A percentile compares a stretch with the other conserved stretches of the same genome.
phyloP scores from a whole-genome alignment of 2,888 invertebrate genomes.

The Mycalesis mineus region DNA sequence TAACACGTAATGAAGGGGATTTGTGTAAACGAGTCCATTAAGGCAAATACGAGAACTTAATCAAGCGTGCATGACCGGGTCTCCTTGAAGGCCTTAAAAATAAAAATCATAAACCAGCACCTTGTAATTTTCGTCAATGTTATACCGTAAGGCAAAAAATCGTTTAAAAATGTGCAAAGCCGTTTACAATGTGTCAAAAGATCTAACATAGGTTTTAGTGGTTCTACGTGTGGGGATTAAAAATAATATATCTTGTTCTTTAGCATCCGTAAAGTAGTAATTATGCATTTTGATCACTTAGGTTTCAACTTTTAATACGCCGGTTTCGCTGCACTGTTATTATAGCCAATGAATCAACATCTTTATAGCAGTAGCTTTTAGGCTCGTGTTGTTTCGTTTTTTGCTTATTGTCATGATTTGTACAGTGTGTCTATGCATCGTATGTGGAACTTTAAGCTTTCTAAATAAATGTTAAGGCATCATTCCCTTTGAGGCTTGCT shows the following conservation, averaged over 20 bases:
- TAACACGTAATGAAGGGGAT: conserved; percentile 53
- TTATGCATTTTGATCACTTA: conserved; percentile 3
- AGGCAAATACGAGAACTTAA: conserved; percentile 55
- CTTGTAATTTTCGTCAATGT: conserved; percentile 21
- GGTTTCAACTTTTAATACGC: background rate
- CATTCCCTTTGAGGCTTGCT: conserved; percentile 38
- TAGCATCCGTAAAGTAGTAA: background rate
- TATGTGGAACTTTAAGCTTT: conserved; percentile 41
- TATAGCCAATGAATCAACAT: conserved; percentile 48
- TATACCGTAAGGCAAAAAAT: conserved; percentile 13
- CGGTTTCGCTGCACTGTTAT: background rate
- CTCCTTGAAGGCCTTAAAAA: conserved; percentile 54
- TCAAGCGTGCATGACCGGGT: conserved; percentile 43
- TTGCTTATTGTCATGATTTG: conserved; percentile 43
- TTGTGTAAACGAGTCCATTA: conserved; percentile 61
- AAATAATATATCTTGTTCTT: background rate
- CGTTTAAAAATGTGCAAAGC: conserved; percentile 7
- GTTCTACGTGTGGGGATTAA: background rate
- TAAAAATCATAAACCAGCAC: conserved; percentile 28
- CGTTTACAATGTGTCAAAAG: conserved; percentile 11
- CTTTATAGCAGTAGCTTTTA: conserved; percentile 63
- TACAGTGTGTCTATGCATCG: background rate
- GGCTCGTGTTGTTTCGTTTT: conserved; percentile 34
- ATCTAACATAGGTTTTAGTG: conserved; percentile 7
- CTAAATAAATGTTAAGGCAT: conserved; percentile 41